Evolutionary conservation across 1,140 invertebrate genomes (phyloP).

Genomic region (Drosophila sturtevanti): DNA sequence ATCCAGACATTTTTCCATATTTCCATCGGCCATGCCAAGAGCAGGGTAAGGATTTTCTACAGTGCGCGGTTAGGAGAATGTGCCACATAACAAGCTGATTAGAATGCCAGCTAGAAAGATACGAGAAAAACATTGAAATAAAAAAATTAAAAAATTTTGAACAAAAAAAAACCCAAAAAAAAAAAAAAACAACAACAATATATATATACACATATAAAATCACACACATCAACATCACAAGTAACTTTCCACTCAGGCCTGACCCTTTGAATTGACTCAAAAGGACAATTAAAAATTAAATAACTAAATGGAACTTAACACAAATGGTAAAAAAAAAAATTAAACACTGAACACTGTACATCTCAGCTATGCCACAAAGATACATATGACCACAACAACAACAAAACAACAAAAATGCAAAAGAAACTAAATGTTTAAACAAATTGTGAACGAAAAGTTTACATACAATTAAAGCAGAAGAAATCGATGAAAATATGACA

Average conservation of each 20-base stretch:
- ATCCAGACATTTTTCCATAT: background rate
- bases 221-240: conserved; percentile 20
- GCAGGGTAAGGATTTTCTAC: conserved; percentile 15
- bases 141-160: background rate
- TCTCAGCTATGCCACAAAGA: conserved; percentile 55
- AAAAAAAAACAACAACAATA: conserved; percentile 19
- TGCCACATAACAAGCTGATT: conserved; percentile 47
- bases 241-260: conserved; percentile 58
- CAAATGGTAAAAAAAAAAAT: conserved; percentile 7
- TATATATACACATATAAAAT: conserved; percentile 18
- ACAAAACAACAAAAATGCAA: conserved; percentile 37
- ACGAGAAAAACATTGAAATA: conserved; percentile 9
- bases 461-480: conserved; percentile 7
- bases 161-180: conserved; percentile 22
- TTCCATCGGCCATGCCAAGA: background rate
- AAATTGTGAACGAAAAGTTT: conserved; percentile 30
- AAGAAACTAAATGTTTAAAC: conserved; percentile 19
- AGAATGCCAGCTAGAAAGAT: conserved; percentile 15
- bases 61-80: conserved; percentile 46
- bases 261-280: conserved; percentile 58
- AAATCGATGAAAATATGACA: conserved; percentile 4
- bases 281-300: conserved; percentile 57
- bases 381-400: conserved; percentile 60
- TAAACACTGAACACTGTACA: conserved; percentile 61
- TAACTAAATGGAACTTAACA: conserved; percentile 19